These are phyloP conservation scores for Amphipyra berbera DNA, from an alignment of 2,888 invertebrate species.

Conservation along the genomic window DNA sequence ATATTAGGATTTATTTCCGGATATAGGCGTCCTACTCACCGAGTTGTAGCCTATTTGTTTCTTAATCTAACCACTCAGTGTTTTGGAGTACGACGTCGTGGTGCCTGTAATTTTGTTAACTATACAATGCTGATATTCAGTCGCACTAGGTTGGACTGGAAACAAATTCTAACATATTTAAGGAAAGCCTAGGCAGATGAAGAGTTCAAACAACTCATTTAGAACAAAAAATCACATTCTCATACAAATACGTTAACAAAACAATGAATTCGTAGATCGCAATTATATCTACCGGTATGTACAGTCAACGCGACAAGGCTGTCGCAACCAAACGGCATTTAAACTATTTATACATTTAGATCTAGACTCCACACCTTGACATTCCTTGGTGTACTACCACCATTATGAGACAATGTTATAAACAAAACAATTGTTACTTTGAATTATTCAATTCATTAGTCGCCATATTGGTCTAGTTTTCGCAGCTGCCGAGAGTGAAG, in stretches of 20 bases:
- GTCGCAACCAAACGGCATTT: constrained; percentile 39
- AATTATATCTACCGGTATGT: constrained; percentile 14
- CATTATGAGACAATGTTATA: constrained; percentile 12
- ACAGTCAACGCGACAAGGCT: constrained; percentile 39
- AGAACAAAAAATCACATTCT: neutral
- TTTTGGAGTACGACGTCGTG: too few relatives aligned
- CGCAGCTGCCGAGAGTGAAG: too few relatives aligned
- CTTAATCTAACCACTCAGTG: too few relatives aligned
- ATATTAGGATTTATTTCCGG: too few relatives aligned
- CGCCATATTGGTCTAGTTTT: neutral
- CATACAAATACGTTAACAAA: constrained; percentile 13
- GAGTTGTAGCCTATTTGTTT: too few relatives aligned
- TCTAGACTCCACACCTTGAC: constrained; percentile 51
- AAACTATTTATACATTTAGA: constrained; percentile 52
- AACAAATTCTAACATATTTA: too few relatives aligned
- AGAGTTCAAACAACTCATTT: too few relatives aligned
- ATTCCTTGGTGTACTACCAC: constrained; percentile 38
- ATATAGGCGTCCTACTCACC: too few relatives aligned
- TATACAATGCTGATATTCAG: too few relatives aligned
- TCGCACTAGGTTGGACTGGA: too few relatives aligned
- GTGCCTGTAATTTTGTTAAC: too few relatives aligned
- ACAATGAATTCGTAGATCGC: constrained; percentile 26
- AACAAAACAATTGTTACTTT: constrained; percentile 15
- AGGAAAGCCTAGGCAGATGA: too few relatives aligned
- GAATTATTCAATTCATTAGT: constrained; percentile 4